A percentile compares a stretch with the other conserved stretches of the same genome.
phyloP scores from a whole-genome alignment of 2,888 invertebrate species.

The Apamea monoglypha region DNA sequence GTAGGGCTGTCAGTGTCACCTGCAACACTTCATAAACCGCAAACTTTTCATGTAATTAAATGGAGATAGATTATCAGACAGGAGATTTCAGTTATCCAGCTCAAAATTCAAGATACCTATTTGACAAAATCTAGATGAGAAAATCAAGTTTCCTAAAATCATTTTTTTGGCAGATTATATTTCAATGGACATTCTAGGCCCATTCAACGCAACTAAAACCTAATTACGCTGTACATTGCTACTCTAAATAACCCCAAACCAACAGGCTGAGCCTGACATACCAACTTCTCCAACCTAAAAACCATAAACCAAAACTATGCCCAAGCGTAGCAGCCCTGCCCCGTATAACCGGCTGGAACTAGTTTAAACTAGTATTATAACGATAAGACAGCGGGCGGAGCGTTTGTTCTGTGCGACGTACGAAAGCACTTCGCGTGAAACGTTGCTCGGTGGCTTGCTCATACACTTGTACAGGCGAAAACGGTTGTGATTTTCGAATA shows the following conservation, averaged over 20 bases:
- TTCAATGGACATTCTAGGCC: background rate
- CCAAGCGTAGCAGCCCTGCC: slow-evolving; percentile 56
- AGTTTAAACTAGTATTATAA: slow-evolving; percentile 69
- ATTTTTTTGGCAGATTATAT: too few species aligned
- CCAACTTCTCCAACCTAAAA: slow-evolving; percentile 9
- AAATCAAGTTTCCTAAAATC: background rate
- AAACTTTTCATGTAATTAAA: slow-evolving; percentile 20
- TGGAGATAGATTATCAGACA: background rate
- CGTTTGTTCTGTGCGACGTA: slow-evolving; percentile 63
- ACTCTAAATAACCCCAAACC: slow-evolving; percentile 4
- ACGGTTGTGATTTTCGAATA: slow-evolving; percentile 44
- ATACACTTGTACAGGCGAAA: slow-evolving; percentile 52
- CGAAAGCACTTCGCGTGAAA: slow-evolving; percentile 62
- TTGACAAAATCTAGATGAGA: background rate
- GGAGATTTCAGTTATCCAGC: background rate
- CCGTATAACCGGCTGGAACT: slow-evolving; percentile 59
- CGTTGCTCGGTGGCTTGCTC: slow-evolving; percentile 57
- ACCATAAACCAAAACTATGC: slow-evolving; percentile 45
- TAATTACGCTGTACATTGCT: background rate
- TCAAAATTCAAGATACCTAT: background rate
- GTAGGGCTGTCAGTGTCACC: slow-evolving; percentile 45
- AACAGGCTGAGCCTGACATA: background rate
- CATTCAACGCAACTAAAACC: background rate
- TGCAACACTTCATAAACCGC: background rate
- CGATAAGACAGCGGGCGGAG: slow-evolving; percentile 65